Evolutionary conservation across 2,888 invertebrate genomes (phyloP).

Genomic region (Tenthredo notha): DNA sequence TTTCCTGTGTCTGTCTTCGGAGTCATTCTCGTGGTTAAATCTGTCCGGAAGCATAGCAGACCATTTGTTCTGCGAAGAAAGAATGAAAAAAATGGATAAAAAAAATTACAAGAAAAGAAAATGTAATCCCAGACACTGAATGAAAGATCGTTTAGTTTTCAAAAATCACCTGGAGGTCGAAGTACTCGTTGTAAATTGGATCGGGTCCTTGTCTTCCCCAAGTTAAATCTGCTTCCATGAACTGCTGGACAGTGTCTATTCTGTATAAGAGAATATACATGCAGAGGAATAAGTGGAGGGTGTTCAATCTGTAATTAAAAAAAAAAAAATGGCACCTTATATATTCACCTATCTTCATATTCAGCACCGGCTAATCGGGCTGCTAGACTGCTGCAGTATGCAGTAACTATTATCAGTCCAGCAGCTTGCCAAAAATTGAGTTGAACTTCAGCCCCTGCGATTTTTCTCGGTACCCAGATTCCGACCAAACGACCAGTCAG

Average conservation of each 20-base stretch:
- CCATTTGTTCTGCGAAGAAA: constrained; percentile 64
- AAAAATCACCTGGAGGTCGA: constrained; percentile 65
- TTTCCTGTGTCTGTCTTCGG: constrained; percentile 59
- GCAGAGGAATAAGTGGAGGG: background rate
- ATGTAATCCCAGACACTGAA: background rate
- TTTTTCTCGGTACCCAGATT: constrained; percentile 62
- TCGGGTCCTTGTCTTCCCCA: constrained; percentile 68
- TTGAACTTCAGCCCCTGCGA: constrained; percentile 63
- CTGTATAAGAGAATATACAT: constrained; percentile 57
- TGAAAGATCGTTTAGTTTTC: background rate
- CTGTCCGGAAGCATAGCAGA: constrained; percentile 61
- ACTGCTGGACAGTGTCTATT: constrained; percentile 70
- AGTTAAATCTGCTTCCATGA: constrained; percentile 69
- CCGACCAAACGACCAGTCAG: constrained; percentile 69
- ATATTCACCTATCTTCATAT: constrained; percentile 68
- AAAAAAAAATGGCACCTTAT: background rate
- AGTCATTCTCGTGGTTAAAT: constrained; percentile 59
- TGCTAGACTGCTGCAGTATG: constrained; percentile 73
- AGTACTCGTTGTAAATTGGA: constrained; percentile 67
- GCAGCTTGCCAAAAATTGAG: constrained; percentile 71
- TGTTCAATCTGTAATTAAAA: background rate
- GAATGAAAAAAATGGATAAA: background rate
- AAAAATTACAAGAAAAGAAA: background rate
- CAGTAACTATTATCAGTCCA: constrained; percentile 70
- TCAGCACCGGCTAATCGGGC: constrained; percentile 69